Conservation (phyloP, 2,113 vertebrate species). For the Caranx ignobilis region DNA sequence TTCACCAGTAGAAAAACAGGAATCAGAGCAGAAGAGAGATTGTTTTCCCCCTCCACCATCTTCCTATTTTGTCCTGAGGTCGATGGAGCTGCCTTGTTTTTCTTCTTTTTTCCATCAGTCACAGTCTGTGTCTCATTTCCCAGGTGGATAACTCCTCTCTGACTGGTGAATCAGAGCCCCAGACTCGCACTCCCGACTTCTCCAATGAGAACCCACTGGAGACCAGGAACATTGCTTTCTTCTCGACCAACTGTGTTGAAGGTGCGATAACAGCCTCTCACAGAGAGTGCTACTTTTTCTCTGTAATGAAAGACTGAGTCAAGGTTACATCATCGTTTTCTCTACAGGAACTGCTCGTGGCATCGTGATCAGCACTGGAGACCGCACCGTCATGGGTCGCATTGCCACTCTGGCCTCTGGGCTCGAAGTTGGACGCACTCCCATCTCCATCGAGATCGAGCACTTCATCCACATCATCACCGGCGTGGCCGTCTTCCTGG, state of each 20-base stretch:
- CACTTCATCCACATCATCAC: slow-evolving; percentile 98
- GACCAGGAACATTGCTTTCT: slow-evolving; percentile 96
- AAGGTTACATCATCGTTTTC: rapidly evolving
- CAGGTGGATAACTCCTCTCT: slow-evolving; percentile 97
- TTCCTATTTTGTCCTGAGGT: slow-evolving; percentile 1
- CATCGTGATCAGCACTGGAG: slow-evolving; percentile 92
- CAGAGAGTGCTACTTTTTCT: not conserved
- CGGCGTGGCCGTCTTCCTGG: slow-evolving; percentile 95
- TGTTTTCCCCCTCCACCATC: not conserved
- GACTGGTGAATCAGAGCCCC: slow-evolving; percentile 94
- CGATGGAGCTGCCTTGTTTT: not conserved
- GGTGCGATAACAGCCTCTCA: slow-evolving; percentile 77
- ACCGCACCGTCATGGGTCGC: slow-evolving; percentile 95
- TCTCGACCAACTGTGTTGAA: slow-evolving; percentile 98
- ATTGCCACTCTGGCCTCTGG: slow-evolving; percentile 96
- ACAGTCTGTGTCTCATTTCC: not conserved
- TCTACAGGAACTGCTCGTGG: slow-evolving; percentile 88
- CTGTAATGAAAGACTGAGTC: not conserved
- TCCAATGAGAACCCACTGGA: slow-evolving; percentile 95
- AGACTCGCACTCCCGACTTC: slow-evolving; percentile 93
- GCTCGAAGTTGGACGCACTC: slow-evolving; percentile 90
- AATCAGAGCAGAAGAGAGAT: not conserved
- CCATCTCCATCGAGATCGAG: slow-evolving; percentile 94
- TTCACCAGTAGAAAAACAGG: not conserved
- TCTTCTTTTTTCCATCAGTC: not conserved